Conservation (phyloP, 2,888 invertebrate genomes). For the Ectemnius lituratus region DNA sequence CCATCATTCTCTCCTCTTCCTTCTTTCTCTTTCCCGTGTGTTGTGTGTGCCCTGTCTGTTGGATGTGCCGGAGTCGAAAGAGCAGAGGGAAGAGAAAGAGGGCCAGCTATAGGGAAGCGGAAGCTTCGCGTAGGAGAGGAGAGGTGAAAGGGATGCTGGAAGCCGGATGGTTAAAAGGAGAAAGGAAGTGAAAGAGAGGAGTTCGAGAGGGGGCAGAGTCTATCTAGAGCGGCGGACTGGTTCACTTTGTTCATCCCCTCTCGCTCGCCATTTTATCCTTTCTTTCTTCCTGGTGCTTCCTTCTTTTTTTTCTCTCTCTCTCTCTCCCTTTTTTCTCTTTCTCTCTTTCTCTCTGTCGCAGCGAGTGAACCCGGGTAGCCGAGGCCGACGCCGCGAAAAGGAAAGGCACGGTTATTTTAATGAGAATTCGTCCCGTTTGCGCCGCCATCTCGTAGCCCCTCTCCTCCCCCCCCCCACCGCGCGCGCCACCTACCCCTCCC, state of each 20-base stretch:
- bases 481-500: too few species aligned
- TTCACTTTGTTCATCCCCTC: conserved; percentile 52
- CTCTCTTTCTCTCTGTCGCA: conserved; percentile 17
- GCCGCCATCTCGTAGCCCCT: conserved; percentile 64
- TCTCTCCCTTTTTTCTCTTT: conserved; percentile 10
- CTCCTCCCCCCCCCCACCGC: too few species aligned
- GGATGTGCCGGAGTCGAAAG: conserved; percentile 20
- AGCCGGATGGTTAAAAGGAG: too few species aligned
- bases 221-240: conserved; percentile 36
- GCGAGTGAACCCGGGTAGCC: conserved; percentile 5
- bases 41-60: conserved; percentile 23
- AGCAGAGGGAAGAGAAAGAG: conserved; percentile 25
- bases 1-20: conserved; percentile 12
- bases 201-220: conserved; percentile 33
- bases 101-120: background rate
- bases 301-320: background rate
- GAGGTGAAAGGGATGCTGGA: background rate
- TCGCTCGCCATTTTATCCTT: conserved; percentile 39
- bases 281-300: conserved; percentile 14
- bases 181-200: background rate
- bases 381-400: conserved; percentile 40
- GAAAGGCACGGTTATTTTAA: conserved; percentile 74
- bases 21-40: conserved; percentile 11
- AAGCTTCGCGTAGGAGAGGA: background rate
- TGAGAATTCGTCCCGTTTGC: conserved; percentile 76